Evolutionary conservation across 2,888 invertebrate species (phyloP), one percentile per base, ranked within the genome.

Genomic region (Drosophila maculinotata): DNA sequence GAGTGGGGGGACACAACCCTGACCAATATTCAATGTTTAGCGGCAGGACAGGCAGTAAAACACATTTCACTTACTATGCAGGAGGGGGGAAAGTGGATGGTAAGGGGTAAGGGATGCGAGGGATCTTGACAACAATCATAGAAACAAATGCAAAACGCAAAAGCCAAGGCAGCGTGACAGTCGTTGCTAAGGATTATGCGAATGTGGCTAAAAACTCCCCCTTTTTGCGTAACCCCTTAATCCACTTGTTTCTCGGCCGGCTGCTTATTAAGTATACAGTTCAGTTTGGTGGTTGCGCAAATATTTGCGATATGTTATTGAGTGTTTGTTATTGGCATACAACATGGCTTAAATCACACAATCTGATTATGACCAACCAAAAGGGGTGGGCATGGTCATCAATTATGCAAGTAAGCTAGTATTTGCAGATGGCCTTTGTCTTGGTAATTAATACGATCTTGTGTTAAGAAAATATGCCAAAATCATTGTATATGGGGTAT

Each of bases 31-130:
- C 56, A 69, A 58, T 59, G 58, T 49, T 47, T 39, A 39, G 20
- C 44, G 10, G 36, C 23, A 31, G 47, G 42, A 31, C 59, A 79
- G 70, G 69, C 80, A 79, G 76, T 83, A 83, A 80, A 88, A 88
- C 89, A 88, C 88, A 90, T 88, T 90, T 80, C 72, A 77, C 84
- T 87, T 88, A 89, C 88, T 88, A 88, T 65, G 58, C 71, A 65
- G 64, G 30, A 5, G 48, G 7, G 23, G 2, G 30, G 42, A 10
- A n/a, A 8, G 9, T 2, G 0, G 3, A 26, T 7, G 12, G 4
- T 1, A 9, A 23, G 15, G 1, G 9, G 23, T 1, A 6, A 2
- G 57, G 23, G 5, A n/a, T 3, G 8, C 8, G 1, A 25, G 41
- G 5, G 75, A 81, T 84, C 86, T 84, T 84, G 68, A 81, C 87